A percentile compares a stretch with the other conserved stretches of the same genome.
phyloP scores from a whole-genome alignment of 2,888 invertebrate genomes.

The Ennomos erosarius region DNA sequence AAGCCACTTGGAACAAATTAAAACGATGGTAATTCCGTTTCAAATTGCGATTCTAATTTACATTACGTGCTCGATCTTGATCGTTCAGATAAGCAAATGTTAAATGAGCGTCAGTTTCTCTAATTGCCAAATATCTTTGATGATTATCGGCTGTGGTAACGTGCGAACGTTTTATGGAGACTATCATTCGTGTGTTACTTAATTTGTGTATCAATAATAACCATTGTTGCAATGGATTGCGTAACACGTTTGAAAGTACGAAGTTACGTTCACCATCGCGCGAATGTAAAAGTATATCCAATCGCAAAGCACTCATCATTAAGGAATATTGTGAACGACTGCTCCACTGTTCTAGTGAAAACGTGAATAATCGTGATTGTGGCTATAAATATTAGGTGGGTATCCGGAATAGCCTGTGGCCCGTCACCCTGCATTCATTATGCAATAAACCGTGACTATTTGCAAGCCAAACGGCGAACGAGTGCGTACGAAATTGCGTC shows the following conservation, averaged over 20 bases:
- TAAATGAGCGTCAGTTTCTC: slow-evolving; percentile 37
- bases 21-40: slow-evolving; percentile 58
- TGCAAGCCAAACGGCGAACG: slow-evolving; percentile 65
- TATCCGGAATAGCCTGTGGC: slow-evolving; percentile 52
- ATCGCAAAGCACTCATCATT: slow-evolving; percentile 61
- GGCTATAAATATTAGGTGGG: slow-evolving; percentile 44
- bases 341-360: slow-evolving; percentile 48
- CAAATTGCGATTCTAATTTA: slow-evolving; percentile 39
- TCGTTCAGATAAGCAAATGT: slow-evolving; percentile 39
- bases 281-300: slow-evolving; percentile 74
- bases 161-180: slow-evolving; percentile 3
- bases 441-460: slow-evolving; percentile 72
- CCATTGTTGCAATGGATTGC: slow-evolving; percentile 38
- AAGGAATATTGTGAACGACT: slow-evolving; percentile 42
- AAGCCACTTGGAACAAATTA: slow-evolving; percentile 67
- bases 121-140: slow-evolving; percentile 39
- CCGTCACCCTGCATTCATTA: slow-evolving; percentile 65
- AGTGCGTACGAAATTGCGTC: slow-evolving; percentile 72
- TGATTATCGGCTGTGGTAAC: slow-evolving; percentile 26
- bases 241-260: slow-evolving; percentile 52
- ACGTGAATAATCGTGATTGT: slow-evolving; percentile 47
- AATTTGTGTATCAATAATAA: slow-evolving; percentile 24
- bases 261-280: slow-evolving; percentile 53
- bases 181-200: slow-evolving; percentile 20
- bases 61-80: slow-evolving; percentile 38